phyloP scores from a whole-genome alignment of 2,888 invertebrate species.

The Sylvicola cinctus region DNA sequence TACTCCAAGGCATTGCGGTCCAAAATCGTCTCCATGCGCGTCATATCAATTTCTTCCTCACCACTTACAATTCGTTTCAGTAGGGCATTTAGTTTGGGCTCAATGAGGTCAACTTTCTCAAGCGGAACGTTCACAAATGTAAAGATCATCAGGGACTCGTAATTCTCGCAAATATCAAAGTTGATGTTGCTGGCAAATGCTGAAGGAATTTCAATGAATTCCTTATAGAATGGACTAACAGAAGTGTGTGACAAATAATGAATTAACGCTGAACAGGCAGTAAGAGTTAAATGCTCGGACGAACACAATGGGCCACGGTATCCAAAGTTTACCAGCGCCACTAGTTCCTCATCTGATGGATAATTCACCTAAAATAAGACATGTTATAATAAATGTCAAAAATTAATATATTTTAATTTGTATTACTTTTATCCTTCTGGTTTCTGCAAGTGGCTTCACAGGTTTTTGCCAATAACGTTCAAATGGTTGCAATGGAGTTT shows the following conservation, averaged over 20 bases:
- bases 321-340: conserved; percentile 54
- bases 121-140: conserved; percentile 56
- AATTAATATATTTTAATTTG: too few relatives aligned
- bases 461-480: conserved; percentile 53
- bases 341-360: conserved; percentile 66
- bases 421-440: conserved; percentile 31
- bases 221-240: conserved; percentile 62
- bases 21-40: conserved; percentile 49
- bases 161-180: conserved; percentile 42
- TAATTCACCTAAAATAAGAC: conserved; percentile 7
- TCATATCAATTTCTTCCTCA: conserved; percentile 44
- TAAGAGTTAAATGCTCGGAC: conserved; percentile 33
- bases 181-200: conserved; percentile 57
- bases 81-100: conserved; percentile 30
- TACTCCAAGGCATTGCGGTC: conserved; percentile 47
- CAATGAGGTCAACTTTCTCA: conserved; percentile 39
- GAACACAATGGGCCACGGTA: conserved; percentile 57
- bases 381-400: too few relatives aligned
- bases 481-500: background rate
- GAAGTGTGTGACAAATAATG: conserved; percentile 76
- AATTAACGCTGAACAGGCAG: conserved; percentile 44
- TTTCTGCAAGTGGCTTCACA: conserved; percentile 39
- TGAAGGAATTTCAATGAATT: conserved; percentile 64
- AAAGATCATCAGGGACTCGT: conserved; percentile 45
- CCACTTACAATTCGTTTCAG: conserved; percentile 28